Base-by-base conservation (phyloP, 92 coral and sea anemone species). In the Porites cylindrica region DNA sequence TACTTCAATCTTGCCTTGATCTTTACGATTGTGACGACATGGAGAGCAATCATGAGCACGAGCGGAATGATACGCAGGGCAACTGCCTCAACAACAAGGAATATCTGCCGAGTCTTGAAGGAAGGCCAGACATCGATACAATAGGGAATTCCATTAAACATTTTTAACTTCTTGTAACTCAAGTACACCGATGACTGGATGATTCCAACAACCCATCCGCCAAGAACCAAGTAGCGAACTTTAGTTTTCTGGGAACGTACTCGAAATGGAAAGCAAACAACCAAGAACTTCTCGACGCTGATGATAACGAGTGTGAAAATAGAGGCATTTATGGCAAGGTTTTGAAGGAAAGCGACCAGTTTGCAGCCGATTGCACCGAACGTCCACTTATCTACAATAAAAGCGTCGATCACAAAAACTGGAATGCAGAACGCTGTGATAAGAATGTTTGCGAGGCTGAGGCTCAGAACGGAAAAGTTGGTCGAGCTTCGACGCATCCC, bases 401-500 rank as follows among this genome's bases (percentile, higher is more conserved):
- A 94, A 29, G 88, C 19, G 52, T 87, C 91, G 2, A 90, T 75
- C 1, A 95, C 93, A 29, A 87, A 73, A 24, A 85, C 76, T 7
- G 97, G 97, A 59, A 94, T 94, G 72, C 93, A 90, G 87, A 92
- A 92, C 11, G 85, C 17, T 5, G 97, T 94, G 50, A 94, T 70
- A 18, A 94, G 89, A 50, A 94, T 82, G 61, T 94, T 94, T 3
- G 97, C 97, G 13, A 94, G 82, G 72, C 93, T 87, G 18, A 94
- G 88, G 54, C 89, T 94, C 63, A 94, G 85, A 64, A 94, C 77
- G 69, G 95, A 92, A 51, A 92, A 92, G 86, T 92, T 94, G n/a
- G 97, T 94, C 10, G 93, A 87, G 85, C 93, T 94, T 47, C 91
- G 78, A 6, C 84, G 79, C 21, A 92, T 91, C 0, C 76, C 75